Evolutionary conservation across 2,888 invertebrate species (phyloP).

Genomic region (Sicus ferrugineus): DNA sequence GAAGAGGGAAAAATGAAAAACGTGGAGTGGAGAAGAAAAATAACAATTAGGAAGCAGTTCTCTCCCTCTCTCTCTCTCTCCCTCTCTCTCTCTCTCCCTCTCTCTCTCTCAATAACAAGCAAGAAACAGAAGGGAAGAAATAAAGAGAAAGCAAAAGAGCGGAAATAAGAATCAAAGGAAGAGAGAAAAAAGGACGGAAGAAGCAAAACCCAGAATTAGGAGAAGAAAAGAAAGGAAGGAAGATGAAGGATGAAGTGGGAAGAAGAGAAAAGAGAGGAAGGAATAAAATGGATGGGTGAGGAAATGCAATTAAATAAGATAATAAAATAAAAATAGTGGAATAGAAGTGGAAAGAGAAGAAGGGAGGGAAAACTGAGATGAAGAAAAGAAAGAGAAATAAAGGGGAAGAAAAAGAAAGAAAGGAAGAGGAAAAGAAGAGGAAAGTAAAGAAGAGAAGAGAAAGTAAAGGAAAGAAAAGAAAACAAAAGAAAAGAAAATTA

Average conservation of each 20-base stretch:
- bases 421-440: background rate
- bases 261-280: conserved; percentile 23
- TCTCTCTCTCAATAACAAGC: no score
- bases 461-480: background rate
- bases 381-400: conserved; percentile 3
- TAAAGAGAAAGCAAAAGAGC: conserved; percentile 19
- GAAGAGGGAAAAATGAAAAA: background rate
- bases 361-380: no score
- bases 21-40: background rate
- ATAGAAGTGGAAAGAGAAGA: no score
- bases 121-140: background rate
- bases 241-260: no score
- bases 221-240: background rate
- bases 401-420: background rate
- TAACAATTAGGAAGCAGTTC: background rate
- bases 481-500: background rate
- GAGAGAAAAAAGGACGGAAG: background rate
- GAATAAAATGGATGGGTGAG: conserved; percentile 20
- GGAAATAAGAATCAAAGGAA: conserved; percentile 33
- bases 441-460: background rate
- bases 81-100: no score
- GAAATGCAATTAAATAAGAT: background rate
- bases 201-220: background rate
- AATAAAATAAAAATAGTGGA: background rate
- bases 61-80: no score